Evolutionary conservation across 2,797 vertebrate species (phyloP), one percentile per base, ranked within the genome.

Genomic region (Neostethus bicornis): DNA sequence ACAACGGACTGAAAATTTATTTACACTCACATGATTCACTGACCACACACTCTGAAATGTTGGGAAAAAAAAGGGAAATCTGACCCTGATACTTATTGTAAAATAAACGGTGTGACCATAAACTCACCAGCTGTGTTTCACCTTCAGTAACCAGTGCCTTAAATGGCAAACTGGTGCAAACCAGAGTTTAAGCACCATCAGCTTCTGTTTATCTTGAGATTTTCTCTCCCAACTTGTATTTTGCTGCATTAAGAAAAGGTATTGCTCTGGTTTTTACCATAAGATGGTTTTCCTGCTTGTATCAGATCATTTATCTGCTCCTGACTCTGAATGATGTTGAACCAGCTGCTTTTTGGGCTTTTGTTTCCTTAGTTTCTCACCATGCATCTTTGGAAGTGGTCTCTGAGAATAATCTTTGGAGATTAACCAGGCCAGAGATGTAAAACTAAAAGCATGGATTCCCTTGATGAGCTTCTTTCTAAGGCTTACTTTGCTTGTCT

Each of bases 381-480:
- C 35, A 31, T 25, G 4, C 34, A 17, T 57, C 54, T 21, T 35
- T 50, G 19, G 56, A 35, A 41, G 32, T 44, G 23, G 31, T 48
- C 31, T 70, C 60, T 77, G 52, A n/a, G 43, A 75, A 61, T 80
- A 83, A 81, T 81, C 71, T 78, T 51, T 38, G 17, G 10, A 69
- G 83, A 61, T 85, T 81, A 78, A 43, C 21, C 46, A 4, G 19
- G 44, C 21, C 24, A 32, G 69, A 58, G 47, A 73, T 73, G 66
- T 75, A 45, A 54, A 73, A 74, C 60, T 63, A 70, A 74, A 75
- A 68, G 66, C 42, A 14, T 78, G 55, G 74, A 60, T 80, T 68
- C 64, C 43, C 60, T 85, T 80, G 75, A 79, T 75, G 75, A 81
- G 81, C 77, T 89, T 73, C 55, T 83, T 78, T 74, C 43, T 47